Percentiles rank a stretch among this genome's conserved stretches.
Conservation (phyloP, 2,888 invertebrate species). For the Dryobotodes eremita region DNA sequence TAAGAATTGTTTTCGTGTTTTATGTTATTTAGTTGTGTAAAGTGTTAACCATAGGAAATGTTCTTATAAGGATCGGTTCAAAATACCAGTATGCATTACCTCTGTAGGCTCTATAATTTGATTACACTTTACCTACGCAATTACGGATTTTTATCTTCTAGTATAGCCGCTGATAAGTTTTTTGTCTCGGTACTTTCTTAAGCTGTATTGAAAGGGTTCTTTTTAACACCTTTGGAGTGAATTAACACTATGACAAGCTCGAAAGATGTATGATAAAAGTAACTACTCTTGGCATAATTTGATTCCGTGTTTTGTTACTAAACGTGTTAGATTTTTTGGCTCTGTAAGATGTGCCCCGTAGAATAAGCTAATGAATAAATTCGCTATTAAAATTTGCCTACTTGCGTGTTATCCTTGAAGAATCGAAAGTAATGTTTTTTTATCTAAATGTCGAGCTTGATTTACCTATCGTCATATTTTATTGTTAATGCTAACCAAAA, state of each 20-base stretch:
- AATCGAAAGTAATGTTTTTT: neutral
- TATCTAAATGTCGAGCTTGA: neutral
- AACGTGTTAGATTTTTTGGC: neutral
- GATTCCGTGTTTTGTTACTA: neutral
- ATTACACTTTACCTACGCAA: neutral
- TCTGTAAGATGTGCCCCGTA: neutral
- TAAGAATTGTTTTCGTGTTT: neutral
- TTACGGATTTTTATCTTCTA: neutral
- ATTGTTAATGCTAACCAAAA: slow-evolving; percentile 56
- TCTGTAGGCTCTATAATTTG: neutral
- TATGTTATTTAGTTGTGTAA: neutral
- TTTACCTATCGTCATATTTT: slow-evolving; percentile 33
- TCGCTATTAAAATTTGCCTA: neutral
- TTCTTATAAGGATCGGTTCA: neutral
- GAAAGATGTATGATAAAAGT: neutral
- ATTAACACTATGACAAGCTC: neutral
- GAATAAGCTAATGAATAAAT: neutral
- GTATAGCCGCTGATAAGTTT: neutral
- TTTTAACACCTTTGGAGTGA: neutral
- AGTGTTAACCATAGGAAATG: neutral
- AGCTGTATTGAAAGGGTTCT: neutral
- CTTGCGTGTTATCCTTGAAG: neutral
- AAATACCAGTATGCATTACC: neutral
- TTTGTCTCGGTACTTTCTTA: neutral
- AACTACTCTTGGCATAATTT: neutral